Base-by-base conservation (phyloP, 2,797 vertebrate genomes). In the Gymnodraco acuticeps region DNA sequence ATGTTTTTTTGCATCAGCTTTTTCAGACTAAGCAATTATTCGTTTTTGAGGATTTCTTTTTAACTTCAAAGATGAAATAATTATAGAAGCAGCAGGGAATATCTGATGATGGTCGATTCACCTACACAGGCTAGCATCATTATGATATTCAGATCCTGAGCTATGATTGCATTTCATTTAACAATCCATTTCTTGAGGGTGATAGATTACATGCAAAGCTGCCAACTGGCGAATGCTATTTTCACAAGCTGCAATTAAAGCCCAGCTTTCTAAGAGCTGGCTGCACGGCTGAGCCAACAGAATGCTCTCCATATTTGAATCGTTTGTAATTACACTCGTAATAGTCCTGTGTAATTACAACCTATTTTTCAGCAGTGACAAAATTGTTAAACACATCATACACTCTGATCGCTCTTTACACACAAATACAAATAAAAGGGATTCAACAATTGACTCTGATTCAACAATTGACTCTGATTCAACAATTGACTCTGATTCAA, bases 251-350 rank as follows among this genome's bases (percentile, higher is more conserved):
- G 15, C 20, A 38, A 15, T 47, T 38, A 10, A 27, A 38, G 64
- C 5, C 13, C 33, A 20, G 64, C 64, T 5, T 43, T 47, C 58
- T 45, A 38, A 72, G 43, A 72, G 54, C 48, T 38, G 48, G 38
- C 27, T 50, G 47, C 52, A 41, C 16, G 0, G 50, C 70, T 56
- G 50, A 12, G 59, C 55, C 52, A 42, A 16, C 64, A 63, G 55
- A 73, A 54, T 3, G 23, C 33, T 46, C 62, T 38, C 66, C 64
- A 43, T 59, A 27, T 77, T 80, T 64, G 19, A 75, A 64, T 63
- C 66, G 63, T 76, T 65, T 15, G 31, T 75, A 55, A 78, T 76
- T 50, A 50, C 14, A 50, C 23, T 50, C n/a, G 56, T 70, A 56
- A 74, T 51, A 16, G 50, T 42, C 42, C 3, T 16, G 9, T 53